Evolutionary conservation across 2,888 invertebrate genomes (phyloP), one percentile per base, ranked within the genome.

Genomic region (Eilema griseolum): DNA sequence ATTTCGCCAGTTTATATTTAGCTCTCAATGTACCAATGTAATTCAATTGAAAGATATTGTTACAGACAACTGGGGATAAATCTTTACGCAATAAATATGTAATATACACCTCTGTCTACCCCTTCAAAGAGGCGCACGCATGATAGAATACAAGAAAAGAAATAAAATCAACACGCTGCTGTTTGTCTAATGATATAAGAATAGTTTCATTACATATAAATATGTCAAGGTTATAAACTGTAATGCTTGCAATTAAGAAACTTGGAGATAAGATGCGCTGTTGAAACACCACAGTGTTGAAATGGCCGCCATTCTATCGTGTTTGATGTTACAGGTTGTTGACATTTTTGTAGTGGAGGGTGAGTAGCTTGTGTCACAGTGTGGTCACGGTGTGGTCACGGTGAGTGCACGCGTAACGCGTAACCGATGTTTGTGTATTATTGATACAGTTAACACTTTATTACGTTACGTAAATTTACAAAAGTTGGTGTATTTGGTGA

Each of bases 141-240:
- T 7, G 7, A 46, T 5, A 16, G 16, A 41, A 46, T 7, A 41
- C 16, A 46, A 20, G 0, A 46, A 52, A 52, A 52, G 2, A 20
- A 46, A 46, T 7, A 20, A 46, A 46, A 5, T 7, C 16, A 2
- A 2, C 10, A 10, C n/a, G 3, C 26, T 26, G 11, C 23, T 5
- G 31, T 33, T 65, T 10, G 56, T 4, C 33, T 33, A 46, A 52
- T 23, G 16, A 12, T 62, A 57, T 57, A 68, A 69, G 14, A 61
- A 33, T 33, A 67, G 56, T 37, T 64, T 63, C 46, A 52, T 64
- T 69, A 65, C 59, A 60, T 61, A 61, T 52, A 61, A 33, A 70
- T 70, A 56, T 70, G 69, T 70, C 69, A 70, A 70, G 69, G 69
- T 70, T 61, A 28, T 56, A 59, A 66, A 70, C 26, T 70, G 65